Base-by-base conservation (phyloP, 2,888 invertebrate species). In the Subacronicta megacephala region DNA sequence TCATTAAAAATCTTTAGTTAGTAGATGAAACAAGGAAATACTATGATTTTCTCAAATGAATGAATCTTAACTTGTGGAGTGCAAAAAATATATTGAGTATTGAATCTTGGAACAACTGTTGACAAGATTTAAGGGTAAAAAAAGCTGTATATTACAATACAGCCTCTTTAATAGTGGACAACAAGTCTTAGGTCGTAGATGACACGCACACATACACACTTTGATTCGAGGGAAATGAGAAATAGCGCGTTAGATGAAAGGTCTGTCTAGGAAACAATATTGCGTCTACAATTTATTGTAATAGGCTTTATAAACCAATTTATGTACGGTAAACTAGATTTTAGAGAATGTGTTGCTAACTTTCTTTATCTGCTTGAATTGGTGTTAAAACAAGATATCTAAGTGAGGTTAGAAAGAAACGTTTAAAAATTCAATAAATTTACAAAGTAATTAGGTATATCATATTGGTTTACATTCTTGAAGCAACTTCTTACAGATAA, bases 171-270 rank as follows among this genome's bases (percentile, higher is more conserved):
- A 36, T 36, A 63, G 55, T 69, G 46, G 36, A 53, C 6, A 13
- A n/a, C 16, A n/a, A 54, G 23, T 31, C 2, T 61, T 58, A 59
- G 59, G 62, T 71, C 63, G 51, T 44, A 62, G 58, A 69, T 67
- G 72, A 66, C 46, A 69, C 56, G 43, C 65, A 74, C 62, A 72
- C 61, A 73, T 58, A 58, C 62, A 55, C 55, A 35, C 26, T 9
- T 53, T 58, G 45, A 69, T 67, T 52, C 45, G 37, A 62, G 52
- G 64, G 58, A 72, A 77, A 77, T 74, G 74, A 75, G 74, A 62
- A 74, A 72, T 53, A 59, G 47, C 47, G 29, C 50, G 13, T 43
- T 42, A 63, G 77, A 77, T 78, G 78, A 78, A 77, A 78, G 78
- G 78, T 78, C 53, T 43, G 9, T 60, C 54, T 55, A 61, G 65